Conservation (phyloP, 1,140 invertebrate species). For the Adoxophyes honmai region DNA sequence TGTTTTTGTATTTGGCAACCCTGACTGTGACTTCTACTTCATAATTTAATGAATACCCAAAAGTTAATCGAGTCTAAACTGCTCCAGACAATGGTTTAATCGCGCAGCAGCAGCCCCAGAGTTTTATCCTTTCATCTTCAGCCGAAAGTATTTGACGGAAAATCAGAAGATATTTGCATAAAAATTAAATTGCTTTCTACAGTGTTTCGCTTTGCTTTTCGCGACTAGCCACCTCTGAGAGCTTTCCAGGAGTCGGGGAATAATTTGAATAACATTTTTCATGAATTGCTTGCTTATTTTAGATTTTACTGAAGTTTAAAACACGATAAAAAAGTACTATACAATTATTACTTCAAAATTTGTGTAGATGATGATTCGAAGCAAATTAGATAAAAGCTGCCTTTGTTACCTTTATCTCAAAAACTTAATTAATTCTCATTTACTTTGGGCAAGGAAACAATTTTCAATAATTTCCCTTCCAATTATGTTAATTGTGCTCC, state of each 20-base stretch:
- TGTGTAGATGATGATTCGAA: background rate
- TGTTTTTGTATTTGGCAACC: too few relatives aligned
- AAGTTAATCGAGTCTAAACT: background rate
- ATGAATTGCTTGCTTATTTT: background rate
- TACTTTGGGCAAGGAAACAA: background rate
- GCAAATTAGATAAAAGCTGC: background rate
- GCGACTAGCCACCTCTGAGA: background rate
- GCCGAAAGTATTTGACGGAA: constrained; percentile 2
- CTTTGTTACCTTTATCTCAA: background rate
- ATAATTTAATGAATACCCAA: constrained; percentile 1
- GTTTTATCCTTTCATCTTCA: constrained; percentile 4
- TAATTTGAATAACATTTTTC: background rate
- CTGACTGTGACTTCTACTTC: background rate
- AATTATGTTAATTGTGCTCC: background rate
- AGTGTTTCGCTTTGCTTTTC: background rate
- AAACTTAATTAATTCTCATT: background rate
- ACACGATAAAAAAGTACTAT: too few relatives aligned
- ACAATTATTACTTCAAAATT: background rate
- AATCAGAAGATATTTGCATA: constrained; percentile 4
- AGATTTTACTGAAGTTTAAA: background rate
- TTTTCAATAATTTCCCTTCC: background rate
- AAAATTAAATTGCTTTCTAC: background rate
- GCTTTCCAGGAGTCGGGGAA: background rate
- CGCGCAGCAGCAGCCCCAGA: background rate
- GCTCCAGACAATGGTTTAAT: background rate